Conservation (phyloP, 2,888 invertebrate species). For the Troglohyphantes excavatus region DNA sequence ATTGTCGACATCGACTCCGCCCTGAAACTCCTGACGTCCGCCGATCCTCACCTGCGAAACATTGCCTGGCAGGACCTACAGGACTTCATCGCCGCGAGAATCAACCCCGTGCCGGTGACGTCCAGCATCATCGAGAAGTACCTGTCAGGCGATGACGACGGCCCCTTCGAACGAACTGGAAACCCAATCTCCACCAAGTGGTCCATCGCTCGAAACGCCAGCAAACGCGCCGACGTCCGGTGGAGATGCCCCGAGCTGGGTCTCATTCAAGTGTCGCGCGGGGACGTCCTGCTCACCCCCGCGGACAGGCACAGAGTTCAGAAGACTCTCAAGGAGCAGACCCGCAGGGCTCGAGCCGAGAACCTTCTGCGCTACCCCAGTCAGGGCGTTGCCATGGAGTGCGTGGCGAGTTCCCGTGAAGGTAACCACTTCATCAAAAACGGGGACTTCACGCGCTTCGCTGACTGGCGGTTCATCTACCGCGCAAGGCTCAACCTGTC, state of each 20-base stretch:
- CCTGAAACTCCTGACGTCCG: background rate
- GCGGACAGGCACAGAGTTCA: background rate
- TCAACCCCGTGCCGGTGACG: background rate
- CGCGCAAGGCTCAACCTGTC: background rate
- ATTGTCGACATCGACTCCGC: background rate
- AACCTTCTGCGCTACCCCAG: accelerated
- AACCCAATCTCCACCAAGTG: background rate
- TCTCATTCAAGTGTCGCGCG: background rate
- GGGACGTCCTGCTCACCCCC: background rate
- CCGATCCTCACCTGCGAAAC: background rate
- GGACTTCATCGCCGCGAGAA: background rate
- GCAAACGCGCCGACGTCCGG: background rate
- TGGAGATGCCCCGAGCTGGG: background rate
- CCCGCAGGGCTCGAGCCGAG: background rate
- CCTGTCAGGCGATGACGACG: background rate
- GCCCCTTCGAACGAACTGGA: background rate
- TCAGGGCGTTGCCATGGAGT: background rate
- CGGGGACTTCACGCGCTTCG: background rate
- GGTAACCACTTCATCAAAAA: background rate
- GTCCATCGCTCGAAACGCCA: background rate
- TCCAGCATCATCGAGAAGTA: background rate
- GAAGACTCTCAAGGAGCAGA: background rate
- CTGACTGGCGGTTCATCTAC: constrained; percentile 2
- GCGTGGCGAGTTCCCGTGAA: background rate
- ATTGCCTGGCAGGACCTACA: background rate